Evolutionary conservation across 2,113 vertebrate species (phyloP).

Genomic region (Leucopsar rothschildi): DNA sequence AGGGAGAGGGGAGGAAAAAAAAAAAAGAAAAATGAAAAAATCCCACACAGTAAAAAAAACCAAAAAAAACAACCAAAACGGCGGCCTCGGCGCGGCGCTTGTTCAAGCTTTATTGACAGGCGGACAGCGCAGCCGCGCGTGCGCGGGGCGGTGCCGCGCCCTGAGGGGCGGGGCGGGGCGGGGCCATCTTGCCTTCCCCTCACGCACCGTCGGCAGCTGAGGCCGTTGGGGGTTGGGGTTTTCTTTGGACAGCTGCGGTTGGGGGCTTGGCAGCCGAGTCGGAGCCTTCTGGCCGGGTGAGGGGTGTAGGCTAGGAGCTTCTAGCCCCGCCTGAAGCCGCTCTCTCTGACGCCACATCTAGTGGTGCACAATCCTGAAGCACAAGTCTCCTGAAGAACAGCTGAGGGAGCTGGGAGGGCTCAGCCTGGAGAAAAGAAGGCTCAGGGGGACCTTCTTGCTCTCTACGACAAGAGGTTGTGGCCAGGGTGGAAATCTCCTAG

Average conservation of each 20-base stretch:
- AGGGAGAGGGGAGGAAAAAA: too few species aligned
- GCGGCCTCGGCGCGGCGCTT: background rate
- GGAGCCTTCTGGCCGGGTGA: background rate
- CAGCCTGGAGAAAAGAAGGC: background rate
- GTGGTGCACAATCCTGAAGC: too few species aligned
- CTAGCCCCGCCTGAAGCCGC: too few species aligned
- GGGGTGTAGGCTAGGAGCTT: background rate
- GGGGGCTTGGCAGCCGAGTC: accelerated
- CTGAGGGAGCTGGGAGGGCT: too few species aligned
- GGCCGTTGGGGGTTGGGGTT: accelerated
- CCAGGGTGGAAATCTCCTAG: background rate
- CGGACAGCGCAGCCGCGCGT: background rate
- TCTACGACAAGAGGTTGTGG: background rate
- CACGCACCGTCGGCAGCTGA: accelerated
- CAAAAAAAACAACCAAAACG: background rate
- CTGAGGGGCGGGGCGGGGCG: too few species aligned
- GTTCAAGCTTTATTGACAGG: background rate
- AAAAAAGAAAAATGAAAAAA: too few species aligned
- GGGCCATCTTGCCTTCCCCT: too few species aligned
- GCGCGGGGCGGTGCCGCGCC: background rate
- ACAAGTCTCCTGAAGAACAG: background rate
- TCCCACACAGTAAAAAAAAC: too few species aligned
- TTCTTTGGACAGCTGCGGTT: accelerated
- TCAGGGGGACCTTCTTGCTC: background rate
- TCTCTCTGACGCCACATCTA: background rate